Percentiles rank a stretch among this genome's conserved stretches.
Evolutionary conservation across 2,113 vertebrate species (phyloP).

Genomic region (Lethenteron camtschaticum): DNA sequence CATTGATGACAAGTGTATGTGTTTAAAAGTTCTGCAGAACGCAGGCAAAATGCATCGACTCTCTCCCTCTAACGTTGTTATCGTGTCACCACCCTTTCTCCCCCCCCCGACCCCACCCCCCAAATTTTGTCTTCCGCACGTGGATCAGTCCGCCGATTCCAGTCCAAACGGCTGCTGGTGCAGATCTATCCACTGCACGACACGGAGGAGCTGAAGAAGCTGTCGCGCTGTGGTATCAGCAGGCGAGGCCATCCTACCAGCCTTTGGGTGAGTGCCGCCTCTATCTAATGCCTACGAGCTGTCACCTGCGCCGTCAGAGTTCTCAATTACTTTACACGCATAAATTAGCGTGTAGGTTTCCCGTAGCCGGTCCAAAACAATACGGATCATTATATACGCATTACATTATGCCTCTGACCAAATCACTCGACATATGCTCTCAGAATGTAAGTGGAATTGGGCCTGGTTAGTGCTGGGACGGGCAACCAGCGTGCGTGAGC

Average conservation of each 20-base stretch:
- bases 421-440: too few relatives aligned
- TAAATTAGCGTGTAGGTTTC: too few relatives aligned
- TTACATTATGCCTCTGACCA: too few relatives aligned
- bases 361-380: too few relatives aligned
- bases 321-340: too few relatives aligned
- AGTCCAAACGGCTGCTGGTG: slow-evolving; percentile 54
- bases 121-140: background rate
- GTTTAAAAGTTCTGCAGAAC: background rate
- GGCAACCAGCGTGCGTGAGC: too few relatives aligned
- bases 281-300: too few relatives aligned
- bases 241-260: slow-evolving; percentile 37
- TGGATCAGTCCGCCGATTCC: slow-evolving; percentile 50
- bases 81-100: background rate
- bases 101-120: background rate
- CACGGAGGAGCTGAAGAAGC: slow-evolving; percentile 55
- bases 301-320: too few relatives aligned
- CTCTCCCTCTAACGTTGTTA: background rate
- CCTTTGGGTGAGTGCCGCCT: slow-evolving; percentile 41
- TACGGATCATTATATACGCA: too few relatives aligned
- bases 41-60: background rate
- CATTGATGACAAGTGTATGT: background rate
- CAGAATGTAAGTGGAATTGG: too few relatives aligned
- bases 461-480: too few relatives aligned
- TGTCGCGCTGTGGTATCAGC: slow-evolving; percentile 55
- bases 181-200: slow-evolving; percentile 74